Percentiles rank a stretch among this genome's conserved stretches.
These are phyloP conservation scores for Eupristina koningsbergeri DNA, from an alignment of 1,140 invertebrate genomes.

Conservation along the genomic window DNA sequence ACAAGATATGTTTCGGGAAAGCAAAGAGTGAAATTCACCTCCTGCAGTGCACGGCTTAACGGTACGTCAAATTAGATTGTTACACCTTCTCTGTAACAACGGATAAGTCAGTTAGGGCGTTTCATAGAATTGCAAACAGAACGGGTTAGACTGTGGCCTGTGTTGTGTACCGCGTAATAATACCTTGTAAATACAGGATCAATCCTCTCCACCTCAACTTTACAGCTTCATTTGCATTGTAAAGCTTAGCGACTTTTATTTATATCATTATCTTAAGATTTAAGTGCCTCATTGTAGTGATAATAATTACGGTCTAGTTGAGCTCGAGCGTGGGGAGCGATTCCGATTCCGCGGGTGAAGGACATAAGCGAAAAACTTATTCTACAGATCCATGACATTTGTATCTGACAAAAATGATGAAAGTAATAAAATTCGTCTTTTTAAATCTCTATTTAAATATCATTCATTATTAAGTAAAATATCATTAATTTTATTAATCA, in stretches of 20 bases:
- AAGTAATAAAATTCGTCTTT: too few relatives aligned
- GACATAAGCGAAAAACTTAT: neutral
- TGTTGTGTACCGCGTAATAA: neutral
- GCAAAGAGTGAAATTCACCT: slow-evolving; percentile 11
- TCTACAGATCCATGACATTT: too few relatives aligned
- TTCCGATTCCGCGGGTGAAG: neutral
- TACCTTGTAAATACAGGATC: neutral
- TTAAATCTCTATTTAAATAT: too few relatives aligned
- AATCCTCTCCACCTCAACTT: neutral
- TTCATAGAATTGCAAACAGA: slow-evolving; percentile 25
- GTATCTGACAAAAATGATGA: too few relatives aligned
- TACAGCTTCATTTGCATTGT: slow-evolving; percentile 8
- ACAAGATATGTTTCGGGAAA: slow-evolving; percentile 21
- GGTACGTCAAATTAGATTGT: slow-evolving; percentile 22
- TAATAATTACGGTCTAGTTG: neutral
- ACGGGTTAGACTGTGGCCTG: slow-evolving; percentile 14
- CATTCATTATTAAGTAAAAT: too few relatives aligned
- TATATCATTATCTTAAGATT: neutral
- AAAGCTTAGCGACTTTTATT: neutral
- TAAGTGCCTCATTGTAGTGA: neutral
- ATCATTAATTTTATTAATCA: too few relatives aligned
- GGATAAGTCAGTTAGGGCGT: slow-evolving; percentile 30
- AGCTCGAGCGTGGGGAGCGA: neutral
- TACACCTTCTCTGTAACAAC: slow-evolving; percentile 16
- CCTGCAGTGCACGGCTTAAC: slow-evolving; percentile 18